These are phyloP conservation scores for Eulemur mongoz DNA, from an alignment of 2,797 vertebrate species.

Conservation along the genomic window DNA sequence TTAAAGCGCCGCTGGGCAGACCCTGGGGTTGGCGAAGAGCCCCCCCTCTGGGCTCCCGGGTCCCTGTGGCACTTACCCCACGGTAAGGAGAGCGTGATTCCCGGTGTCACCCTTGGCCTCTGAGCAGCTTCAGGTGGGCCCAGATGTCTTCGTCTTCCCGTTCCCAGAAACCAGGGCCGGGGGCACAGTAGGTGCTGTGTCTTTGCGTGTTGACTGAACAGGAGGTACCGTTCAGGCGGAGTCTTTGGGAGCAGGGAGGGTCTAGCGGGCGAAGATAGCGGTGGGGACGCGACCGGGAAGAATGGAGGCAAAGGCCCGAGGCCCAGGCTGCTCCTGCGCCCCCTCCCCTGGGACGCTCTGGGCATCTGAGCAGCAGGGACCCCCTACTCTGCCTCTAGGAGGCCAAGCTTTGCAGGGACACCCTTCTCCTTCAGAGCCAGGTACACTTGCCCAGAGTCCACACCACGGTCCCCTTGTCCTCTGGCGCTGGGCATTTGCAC, in stretches of 20 bases:
- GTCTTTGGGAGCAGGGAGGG: neutral
- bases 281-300: neutral
- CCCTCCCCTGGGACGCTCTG: neutral
- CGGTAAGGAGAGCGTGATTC: neutral
- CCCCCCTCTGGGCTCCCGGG: neutral
- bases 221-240: neutral
- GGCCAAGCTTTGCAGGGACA: neutral
- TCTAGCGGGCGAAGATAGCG: neutral
- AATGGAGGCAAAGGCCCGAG: neutral
- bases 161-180: neutral
- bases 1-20: neutral
- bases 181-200: accelerated
- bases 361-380: neutral
- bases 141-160: neutral
- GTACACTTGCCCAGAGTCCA: neutral
- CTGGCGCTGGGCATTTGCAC: neutral
- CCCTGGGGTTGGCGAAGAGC: neutral
- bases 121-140: neutral
- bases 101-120: neutral
- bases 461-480: neutral
- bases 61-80: accelerated
- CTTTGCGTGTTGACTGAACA: neutral
- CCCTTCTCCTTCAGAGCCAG: neutral
- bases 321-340: neutral
- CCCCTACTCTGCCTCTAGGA: neutral